Evolutionary conservation across 1,140 invertebrate species (phyloP), one percentile per base, ranked within the genome.

Genomic region (Druon quercuslanigerum): DNA sequence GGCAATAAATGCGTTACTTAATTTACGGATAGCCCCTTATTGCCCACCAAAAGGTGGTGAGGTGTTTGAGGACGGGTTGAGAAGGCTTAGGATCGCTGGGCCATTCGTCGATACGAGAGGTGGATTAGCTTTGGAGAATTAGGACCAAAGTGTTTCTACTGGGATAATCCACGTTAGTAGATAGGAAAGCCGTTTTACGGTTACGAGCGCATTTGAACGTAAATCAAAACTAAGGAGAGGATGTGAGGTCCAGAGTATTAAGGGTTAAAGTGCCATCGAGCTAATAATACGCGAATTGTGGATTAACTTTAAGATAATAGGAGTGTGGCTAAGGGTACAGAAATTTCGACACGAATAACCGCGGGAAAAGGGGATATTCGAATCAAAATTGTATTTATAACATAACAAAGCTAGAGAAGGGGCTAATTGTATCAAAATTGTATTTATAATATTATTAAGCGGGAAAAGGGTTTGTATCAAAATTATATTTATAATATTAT

Each of bases 1-100:
- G 20, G 20, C 20, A 25, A 25, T 2, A 25, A 25, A 1, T 2
- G 20, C 3, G 3, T 25, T 25, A 25, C 20, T 25, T 25, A 25
- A 25, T 25, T 25, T 3, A 25, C 3, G 20, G 20, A 25, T 25
- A 54, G 60, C 57, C 50, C 77, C 78, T 73, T 71, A 76, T 81
- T 66, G 71, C 77, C 13, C 57, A 66, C 25, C n/a, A 14, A 25
- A 75, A 54, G 77, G 54, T 72, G 40, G 20, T 70, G 52, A 25
- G 8, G 72, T 52, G 25, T 33, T 2, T 90, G 87, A 89, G 86
- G 77, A 71, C 82, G 83, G 66, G 85, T 77, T 80, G 82, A 85
- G 83, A 86, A 81, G 78, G 85, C 84, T 89, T 88, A 87, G 33
- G 33, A 12, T 3, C 3, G 25, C 0, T 5, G 25, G 0, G 5